These are phyloP conservation scores for Lepilemur septentrionalis DNA, from an alignment of 2,797 vertebrate genomes.

Conservation along the genomic window DNA sequence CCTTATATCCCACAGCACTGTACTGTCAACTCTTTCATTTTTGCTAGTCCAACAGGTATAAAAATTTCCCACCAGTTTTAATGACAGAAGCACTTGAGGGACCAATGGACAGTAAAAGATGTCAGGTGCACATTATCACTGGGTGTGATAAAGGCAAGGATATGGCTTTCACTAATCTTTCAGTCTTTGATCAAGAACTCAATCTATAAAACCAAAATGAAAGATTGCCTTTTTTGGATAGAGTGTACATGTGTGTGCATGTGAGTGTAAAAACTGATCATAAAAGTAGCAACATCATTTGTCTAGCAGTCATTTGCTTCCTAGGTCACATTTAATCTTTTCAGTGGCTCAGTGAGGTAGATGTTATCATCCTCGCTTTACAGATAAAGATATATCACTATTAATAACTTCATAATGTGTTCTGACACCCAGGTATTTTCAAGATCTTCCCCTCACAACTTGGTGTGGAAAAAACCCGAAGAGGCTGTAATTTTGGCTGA, in stretches of 20 bases:
- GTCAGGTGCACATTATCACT: background rate
- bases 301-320: background rate
- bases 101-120: background rate
- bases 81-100: background rate
- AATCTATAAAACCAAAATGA: background rate
- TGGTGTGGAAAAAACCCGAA: background rate
- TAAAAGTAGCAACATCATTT: background rate
- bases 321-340: background rate
- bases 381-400: background rate
- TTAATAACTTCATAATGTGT: background rate
- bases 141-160: background rate
- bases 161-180: background rate
- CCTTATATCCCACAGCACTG: background rate
- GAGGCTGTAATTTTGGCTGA: background rate
- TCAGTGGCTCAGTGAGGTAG: background rate
- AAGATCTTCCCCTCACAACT: background rate
- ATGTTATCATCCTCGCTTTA: background rate
- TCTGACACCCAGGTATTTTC: background rate
- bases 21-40: background rate
- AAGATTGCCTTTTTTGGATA: background rate
- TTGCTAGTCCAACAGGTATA: background rate
- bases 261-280: background rate
- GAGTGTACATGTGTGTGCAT: no score
- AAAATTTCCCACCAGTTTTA: constrained; percentile 13
- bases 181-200: background rate